Evolutionary conservation across 2,797 vertebrate genomes (phyloP).

Genomic region (Danio jaintianensis): DNA sequence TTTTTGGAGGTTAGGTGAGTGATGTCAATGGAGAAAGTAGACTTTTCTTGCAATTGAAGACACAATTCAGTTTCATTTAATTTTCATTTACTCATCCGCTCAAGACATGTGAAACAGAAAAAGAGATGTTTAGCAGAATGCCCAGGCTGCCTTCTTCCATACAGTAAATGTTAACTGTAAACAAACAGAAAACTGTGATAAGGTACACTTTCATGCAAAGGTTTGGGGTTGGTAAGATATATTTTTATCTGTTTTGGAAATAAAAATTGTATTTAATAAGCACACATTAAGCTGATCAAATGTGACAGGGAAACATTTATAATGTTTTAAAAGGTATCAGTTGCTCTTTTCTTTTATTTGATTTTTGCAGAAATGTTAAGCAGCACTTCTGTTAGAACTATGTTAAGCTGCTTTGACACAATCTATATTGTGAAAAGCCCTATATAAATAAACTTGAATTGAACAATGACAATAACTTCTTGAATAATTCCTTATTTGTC

Average conservation of each 20-base stretch:
- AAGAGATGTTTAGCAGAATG: too few species aligned
- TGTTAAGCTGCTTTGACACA: too few species aligned
- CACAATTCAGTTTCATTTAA: too few species aligned
- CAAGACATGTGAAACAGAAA: not conserved
- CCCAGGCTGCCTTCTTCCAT: not conserved
- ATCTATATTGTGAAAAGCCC: too few species aligned
- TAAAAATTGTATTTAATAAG: too few species aligned
- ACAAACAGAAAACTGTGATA: not conserved
- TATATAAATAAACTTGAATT: too few species aligned
- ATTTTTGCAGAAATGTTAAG: not conserved
- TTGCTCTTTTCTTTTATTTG: too few species aligned
- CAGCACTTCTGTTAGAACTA: not conserved
- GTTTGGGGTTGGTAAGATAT: not conserved
- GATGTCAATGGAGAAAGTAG: not conserved
- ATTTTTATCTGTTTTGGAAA: too few species aligned
- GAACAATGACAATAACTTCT: too few species aligned
- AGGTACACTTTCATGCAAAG: not conserved
- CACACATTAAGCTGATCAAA: too few species aligned
- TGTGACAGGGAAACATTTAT: not conserved
- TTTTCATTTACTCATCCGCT: not conserved
- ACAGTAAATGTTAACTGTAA: not conserved
- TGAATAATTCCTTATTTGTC: too few species aligned
- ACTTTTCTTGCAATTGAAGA: not conserved
- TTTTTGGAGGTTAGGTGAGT: slow-evolving; percentile 99
- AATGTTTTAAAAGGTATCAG: too few species aligned